phyloP scores from a whole-genome alignment of 2,888 invertebrate species.

The Mythimna ferrago region DNA sequence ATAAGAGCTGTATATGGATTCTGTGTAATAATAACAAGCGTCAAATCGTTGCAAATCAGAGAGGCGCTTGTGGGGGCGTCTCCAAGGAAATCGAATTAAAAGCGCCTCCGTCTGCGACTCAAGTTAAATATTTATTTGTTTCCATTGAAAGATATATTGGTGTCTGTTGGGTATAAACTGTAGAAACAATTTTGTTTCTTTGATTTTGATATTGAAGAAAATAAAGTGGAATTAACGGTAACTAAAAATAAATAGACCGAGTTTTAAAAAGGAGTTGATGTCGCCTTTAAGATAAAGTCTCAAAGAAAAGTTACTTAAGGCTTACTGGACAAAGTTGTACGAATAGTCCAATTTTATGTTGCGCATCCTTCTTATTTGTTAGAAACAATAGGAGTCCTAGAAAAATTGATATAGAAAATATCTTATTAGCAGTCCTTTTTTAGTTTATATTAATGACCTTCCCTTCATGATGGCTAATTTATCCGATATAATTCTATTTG shows the following conservation, averaged over 20 bases:
- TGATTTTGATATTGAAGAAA: background rate
- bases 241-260: too few species aligned
- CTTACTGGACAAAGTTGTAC: too few species aligned
- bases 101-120: slow-evolving; percentile 61
- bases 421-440: background rate
- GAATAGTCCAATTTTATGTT: too few species aligned
- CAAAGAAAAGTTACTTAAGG: too few species aligned
- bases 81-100: slow-evolving; percentile 84
- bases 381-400: background rate
- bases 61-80: slow-evolving; percentile 66
- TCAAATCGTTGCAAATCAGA: slow-evolving; percentile 62
- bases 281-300: too few species aligned
- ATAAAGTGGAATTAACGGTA: background rate
- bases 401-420: background rate
- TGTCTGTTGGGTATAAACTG: slow-evolving; percentile 3
- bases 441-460: too few species aligned
- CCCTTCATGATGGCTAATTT: too few species aligned
- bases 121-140: slow-evolving; percentile 52
- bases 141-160: slow-evolving; percentile 41
- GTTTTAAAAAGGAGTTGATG: too few species aligned
- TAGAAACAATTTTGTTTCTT: background rate
- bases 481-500: too few species aligned
- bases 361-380: background rate
- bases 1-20: slow-evolving; percentile 25
- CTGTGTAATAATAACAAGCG: slow-evolving; percentile 39